Percentiles rank a stretch among this genome's conserved stretches.
Conservation (phyloP, 2,113 vertebrate species). For the Corythornis cristatus region DNA sequence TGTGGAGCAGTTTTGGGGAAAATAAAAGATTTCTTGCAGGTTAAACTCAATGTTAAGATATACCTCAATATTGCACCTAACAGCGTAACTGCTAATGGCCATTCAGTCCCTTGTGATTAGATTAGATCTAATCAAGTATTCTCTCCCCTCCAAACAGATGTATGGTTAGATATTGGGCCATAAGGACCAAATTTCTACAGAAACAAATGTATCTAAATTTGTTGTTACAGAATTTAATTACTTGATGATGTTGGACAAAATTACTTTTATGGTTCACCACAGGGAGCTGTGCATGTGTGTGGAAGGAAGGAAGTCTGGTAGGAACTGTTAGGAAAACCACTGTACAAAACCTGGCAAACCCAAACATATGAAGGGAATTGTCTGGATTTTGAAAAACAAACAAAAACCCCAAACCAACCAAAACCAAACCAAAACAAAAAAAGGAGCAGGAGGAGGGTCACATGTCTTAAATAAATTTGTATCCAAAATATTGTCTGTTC, state of each 20-base stretch:
- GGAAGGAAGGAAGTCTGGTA: neutral
- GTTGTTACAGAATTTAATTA: neutral
- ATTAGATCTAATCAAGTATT: neutral
- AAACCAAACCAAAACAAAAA: too few relatives aligned
- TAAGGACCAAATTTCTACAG: neutral
- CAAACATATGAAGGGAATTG: neutral
- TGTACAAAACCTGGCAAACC: neutral
- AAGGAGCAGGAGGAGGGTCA: accelerated
- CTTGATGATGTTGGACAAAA: neutral
- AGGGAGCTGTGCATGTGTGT: neutral
- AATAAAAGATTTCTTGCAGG: neutral
- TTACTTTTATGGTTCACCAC: neutral
- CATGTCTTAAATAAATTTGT: neutral
- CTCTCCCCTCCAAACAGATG: neutral
- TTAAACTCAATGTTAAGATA: neutral
- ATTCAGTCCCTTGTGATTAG: neutral
- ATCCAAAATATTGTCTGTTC: neutral
- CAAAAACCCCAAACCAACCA: too few relatives aligned
- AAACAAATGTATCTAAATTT: neutral
- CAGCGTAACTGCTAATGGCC: neutral
- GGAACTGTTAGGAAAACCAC: neutral
- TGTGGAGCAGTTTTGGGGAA: neutral
- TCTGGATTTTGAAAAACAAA: neutral
- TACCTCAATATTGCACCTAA: neutral
- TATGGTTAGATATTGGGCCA: neutral